Evolutionary conservation across 2,888 invertebrate genomes (phyloP).

Genomic region (Litoditis marina): DNA sequence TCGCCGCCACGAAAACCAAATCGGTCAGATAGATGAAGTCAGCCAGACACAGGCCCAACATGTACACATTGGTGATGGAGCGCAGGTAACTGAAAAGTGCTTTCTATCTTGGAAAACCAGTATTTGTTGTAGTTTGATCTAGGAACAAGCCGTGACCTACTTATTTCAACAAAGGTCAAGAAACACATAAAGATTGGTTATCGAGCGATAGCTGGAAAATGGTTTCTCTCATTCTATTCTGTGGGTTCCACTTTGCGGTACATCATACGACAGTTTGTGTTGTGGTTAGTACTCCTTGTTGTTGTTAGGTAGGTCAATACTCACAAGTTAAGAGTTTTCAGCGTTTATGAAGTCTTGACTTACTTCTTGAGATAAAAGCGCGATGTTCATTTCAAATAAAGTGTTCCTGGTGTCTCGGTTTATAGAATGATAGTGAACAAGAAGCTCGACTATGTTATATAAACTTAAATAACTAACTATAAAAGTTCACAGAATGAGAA

Average conservation of each 20-base stretch:
- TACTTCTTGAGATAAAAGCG: too few relatives aligned
- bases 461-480: conserved; percentile 16
- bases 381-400: too few relatives aligned
- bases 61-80: conserved; percentile 60
- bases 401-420: too few relatives aligned
- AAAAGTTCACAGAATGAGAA: conserved; percentile 47
- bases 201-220: not conserved
- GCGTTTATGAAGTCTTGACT: too few relatives aligned
- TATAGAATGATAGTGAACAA: not conserved
- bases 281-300: too few relatives aligned
- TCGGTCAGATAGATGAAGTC: conserved; percentile 60
- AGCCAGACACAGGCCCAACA: conserved; percentile 56
- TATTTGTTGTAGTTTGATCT: not conserved
- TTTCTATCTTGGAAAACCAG: not conserved
- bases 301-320: too few relatives aligned
- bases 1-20: conserved; percentile 56
- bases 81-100: conserved; percentile 50
- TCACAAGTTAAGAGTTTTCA: too few relatives aligned
- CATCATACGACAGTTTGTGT: too few relatives aligned
- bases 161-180: not conserved
- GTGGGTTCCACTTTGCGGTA: too few relatives aligned
- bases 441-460: too few relatives aligned
- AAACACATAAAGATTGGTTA: not conserved
- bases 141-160: too few relatives aligned
- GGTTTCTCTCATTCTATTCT: too few relatives aligned